phyloP scores from a whole-genome alignment of 2,113 vertebrate species.

The Eptesicus fuscus region DNA sequence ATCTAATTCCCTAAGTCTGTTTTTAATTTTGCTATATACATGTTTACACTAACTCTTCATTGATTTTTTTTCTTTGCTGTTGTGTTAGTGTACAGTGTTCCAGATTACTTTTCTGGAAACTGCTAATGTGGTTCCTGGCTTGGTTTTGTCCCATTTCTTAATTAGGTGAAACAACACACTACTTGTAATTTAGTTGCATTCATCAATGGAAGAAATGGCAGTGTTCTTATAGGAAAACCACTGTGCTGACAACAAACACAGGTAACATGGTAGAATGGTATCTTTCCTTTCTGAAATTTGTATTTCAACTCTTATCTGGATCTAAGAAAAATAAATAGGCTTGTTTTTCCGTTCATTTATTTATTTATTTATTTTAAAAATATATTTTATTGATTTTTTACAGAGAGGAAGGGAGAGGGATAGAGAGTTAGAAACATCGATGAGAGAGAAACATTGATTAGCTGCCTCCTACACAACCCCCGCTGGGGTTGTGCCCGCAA shows the following conservation, averaged over 20 bases:
- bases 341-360: background rate
- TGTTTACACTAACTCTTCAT: slow-evolving; percentile 22
- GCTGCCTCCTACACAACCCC: too few relatives aligned
- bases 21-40: slow-evolving; percentile 49
- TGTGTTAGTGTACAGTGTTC: slow-evolving; percentile 19
- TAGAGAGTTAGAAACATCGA: too few relatives aligned
- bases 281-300: background rate
- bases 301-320: background rate
- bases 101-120: slow-evolving; percentile 55
- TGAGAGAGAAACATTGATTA: too few relatives aligned
- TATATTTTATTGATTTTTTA: too few relatives aligned
- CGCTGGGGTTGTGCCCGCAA: too few relatives aligned
- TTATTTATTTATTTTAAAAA: background rate
- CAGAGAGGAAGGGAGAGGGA: too few relatives aligned
- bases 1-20: slow-evolving; percentile 48
- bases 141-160: slow-evolving; percentile 36
- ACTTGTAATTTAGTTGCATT: background rate
- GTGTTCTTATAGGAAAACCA: background rate
- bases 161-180: slow-evolving; percentile 33
- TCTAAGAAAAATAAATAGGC: background rate
- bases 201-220: background rate
- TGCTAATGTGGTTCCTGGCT: slow-evolving; percentile 40
- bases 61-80: background rate
- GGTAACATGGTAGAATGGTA: background rate
- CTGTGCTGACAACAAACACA: background rate